Evolutionary conservation across 2,888 invertebrate genomes (phyloP).

Genomic region (Choristoneura rosaceana): DNA sequence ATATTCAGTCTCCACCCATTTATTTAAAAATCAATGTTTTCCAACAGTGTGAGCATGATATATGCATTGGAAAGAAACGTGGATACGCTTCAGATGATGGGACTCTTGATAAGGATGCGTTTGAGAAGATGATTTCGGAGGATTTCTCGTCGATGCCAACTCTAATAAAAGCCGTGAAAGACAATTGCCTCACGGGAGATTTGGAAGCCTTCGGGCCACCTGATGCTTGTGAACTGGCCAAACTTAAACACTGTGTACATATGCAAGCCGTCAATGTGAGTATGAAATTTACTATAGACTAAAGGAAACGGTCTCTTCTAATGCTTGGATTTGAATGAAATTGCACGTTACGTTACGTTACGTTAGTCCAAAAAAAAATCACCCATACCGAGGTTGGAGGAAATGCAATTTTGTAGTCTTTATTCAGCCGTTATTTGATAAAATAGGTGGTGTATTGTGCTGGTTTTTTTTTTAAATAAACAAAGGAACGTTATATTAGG

Average conservation of each 20-base stretch:
- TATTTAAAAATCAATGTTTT: not conserved
- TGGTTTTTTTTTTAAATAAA: too few relatives aligned
- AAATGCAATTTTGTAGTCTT: too few relatives aligned
- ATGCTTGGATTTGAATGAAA: too few relatives aligned
- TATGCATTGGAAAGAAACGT: constrained; percentile 33
- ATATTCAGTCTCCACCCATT: not conserved
- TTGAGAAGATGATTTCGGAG: not conserved
- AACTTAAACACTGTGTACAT: constrained; percentile 20
- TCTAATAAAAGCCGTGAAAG: constrained; percentile 11
- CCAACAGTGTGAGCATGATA: constrained; percentile 26
- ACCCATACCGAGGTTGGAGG: too few relatives aligned
- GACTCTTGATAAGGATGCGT: constrained; percentile 10
- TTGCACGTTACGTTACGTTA: too few relatives aligned
- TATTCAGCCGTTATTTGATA: too few relatives aligned
- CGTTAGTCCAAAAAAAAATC: too few relatives aligned
- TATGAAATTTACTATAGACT: not conserved
- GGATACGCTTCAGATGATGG: constrained; percentile 25
- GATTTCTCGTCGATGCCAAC: not conserved
- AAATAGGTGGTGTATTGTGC: too few relatives aligned
- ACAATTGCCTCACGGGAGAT: constrained; percentile 22
- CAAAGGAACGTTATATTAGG: too few relatives aligned
- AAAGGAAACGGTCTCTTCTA: too few relatives aligned
- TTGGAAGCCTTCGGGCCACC: constrained; percentile 17
- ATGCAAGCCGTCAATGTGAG: constrained; percentile 5
- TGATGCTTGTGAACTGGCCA: constrained; percentile 24